These are phyloP conservation scores for Malurus cyaneus DNA, from an alignment of 2,113 vertebrate genomes.

Conservation along the genomic window DNA sequence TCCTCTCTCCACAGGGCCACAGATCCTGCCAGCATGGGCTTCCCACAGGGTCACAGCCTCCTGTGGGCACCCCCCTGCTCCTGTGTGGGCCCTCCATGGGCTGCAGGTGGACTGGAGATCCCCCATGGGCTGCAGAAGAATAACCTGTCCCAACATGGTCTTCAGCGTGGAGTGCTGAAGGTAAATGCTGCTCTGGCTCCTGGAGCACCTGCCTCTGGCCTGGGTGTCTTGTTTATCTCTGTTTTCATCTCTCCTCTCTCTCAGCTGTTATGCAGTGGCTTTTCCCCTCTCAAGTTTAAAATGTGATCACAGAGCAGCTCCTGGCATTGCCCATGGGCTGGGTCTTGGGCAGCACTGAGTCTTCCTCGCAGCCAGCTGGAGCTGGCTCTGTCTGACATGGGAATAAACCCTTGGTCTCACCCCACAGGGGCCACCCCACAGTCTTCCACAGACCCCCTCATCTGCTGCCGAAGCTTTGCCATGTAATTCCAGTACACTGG, in stretches of 20 bases:
- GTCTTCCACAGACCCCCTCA: background rate
- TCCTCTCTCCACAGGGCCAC: background rate
- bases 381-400: background rate
- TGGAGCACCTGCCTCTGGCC: background rate
- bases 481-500: background rate
- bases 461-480: background rate
- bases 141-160: background rate
- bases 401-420: background rate
- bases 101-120: background rate
- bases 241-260: background rate
- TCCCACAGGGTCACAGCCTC: background rate
- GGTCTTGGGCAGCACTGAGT: background rate
- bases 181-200: background rate
- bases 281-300: background rate
- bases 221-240: background rate
- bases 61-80: background rate
- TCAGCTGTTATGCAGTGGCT: background rate
- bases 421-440: background rate
- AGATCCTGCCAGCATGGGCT: background rate
- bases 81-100: background rate
- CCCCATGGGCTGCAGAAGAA: background rate
- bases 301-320: background rate
- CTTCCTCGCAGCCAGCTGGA: background rate
- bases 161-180: background rate
- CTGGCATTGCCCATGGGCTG: background rate